Conservation (phyloP, 92 coral and sea anemone species). For the Porites lobata region DNA sequence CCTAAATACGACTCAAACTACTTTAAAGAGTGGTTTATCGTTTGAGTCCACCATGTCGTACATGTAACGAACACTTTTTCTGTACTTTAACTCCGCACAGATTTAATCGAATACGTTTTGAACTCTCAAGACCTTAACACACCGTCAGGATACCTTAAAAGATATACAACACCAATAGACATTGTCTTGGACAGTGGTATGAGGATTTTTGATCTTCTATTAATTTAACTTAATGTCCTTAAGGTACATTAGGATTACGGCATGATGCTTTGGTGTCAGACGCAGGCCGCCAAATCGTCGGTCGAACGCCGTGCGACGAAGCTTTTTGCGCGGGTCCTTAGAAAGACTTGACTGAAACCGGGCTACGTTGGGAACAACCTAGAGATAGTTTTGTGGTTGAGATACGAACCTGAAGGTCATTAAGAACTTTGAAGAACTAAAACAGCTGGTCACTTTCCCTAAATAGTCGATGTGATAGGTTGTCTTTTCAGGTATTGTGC, state of each 20-base stretch:
- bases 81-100: conserved; percentile 33
- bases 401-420: too few relatives aligned
- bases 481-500: too few relatives aligned
- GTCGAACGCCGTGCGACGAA: too few relatives aligned
- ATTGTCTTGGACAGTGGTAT: conserved; percentile 94
- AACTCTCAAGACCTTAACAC: conserved; percentile 92
- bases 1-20: neutral
- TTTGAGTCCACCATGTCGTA: neutral
- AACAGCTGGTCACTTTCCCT: too few relatives aligned
- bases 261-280: neutral
- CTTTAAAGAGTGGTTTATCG: neutral
- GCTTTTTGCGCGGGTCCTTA: too few relatives aligned
- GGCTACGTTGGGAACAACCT: too few relatives aligned
- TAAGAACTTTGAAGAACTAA: too few relatives aligned
- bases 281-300: neutral
- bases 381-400: too few relatives aligned
- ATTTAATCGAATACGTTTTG: conserved; percentile 87
- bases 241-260: too few relatives aligned
- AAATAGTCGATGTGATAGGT: too few relatives aligned
- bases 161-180: conserved; percentile 90
- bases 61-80: neutral
- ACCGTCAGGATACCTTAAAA: conserved; percentile 85
- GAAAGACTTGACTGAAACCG: too few relatives aligned
- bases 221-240: neutral
- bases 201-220: neutral